Base-by-base conservation (phyloP, 2,888 invertebrate genomes). In the Cephus rjabovi region DNA sequence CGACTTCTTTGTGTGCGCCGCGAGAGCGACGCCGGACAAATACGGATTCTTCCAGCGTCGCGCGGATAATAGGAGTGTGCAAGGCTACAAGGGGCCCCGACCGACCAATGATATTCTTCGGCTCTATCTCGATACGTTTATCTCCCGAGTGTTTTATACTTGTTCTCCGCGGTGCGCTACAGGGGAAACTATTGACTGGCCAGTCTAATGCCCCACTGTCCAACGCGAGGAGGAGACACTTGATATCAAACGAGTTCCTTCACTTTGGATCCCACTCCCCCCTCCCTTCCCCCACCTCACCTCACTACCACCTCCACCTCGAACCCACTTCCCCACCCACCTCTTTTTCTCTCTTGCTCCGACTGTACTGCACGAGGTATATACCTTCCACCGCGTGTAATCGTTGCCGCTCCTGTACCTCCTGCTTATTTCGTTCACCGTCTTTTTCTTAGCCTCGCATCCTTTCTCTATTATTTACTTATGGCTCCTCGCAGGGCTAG, bases 91-190 rank as follows among this genome's bases (percentile, higher is more conserved):
- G 75, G 75, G 69, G 33, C 69, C 35, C 79, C 79, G 75, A 77
- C 74, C 86, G 83, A 83, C 90, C 90, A 90, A 90, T 90, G 87
- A 89, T 87, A 88, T 87, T 84, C 86, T 79, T 76, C 79, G 85
- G 83, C 83, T 89, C 89, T 90, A 91, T 90, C 91, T 89, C 86
- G 86, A 89, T 87, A 88, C 86, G 87, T 88, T 88, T 89, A 89
- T 90, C 89, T 89, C 82, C 82, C 80, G 78, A 83, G 82, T 84
- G 86, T 87, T 89, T 89, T 87, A 87, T 82, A 85, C 86, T 77
- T 80, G 76, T 78, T 80, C 3, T 30, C 12, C 12, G 31, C 40
- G 30, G n/a, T 73, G 69, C 40, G 37, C 35, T 77, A 76, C 77
- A 78, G 80, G 82, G 80, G 79, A 83, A 85, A 85, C 81, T 85